phyloP scores from a whole-genome alignment of 2,113 vertebrate genomes.

The Ornithorhynchus anatinus region DNA sequence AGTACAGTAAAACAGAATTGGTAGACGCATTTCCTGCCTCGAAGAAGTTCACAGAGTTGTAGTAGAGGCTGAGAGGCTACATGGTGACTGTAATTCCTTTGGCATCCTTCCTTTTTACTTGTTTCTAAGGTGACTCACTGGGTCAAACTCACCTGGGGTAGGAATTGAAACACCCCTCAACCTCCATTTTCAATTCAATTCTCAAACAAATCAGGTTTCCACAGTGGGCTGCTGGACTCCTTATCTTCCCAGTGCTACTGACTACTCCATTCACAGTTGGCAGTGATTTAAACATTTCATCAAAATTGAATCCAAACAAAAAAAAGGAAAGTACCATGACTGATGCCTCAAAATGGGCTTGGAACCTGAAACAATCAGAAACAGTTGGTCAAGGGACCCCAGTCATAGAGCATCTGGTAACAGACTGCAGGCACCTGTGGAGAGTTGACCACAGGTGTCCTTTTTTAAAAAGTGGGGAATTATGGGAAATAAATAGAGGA shows the following conservation, averaged over 20 bases:
- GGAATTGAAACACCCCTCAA: constrained; percentile 5
- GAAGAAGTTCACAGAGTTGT: too few relatives aligned
- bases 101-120: too few relatives aligned
- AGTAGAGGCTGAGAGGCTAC: too few relatives aligned
- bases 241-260: constrained; percentile 20
- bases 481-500: too few relatives aligned
- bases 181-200: neutral
- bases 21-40: too few relatives aligned
- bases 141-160: accelerated
- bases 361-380: constrained; percentile 44
- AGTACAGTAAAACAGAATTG: too few relatives aligned
- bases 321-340: neutral
- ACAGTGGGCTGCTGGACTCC: neutral
- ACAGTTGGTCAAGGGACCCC: constrained; percentile 41
- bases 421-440: constrained; percentile 28
- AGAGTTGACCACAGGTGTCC: constrained; percentile 29
- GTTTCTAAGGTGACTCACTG: too few relatives aligned
- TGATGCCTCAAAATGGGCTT: constrained; percentile 8
- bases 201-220: neutral
- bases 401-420: constrained; percentile 36
- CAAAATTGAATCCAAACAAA: constrained; percentile 31
- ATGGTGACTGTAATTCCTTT: too few relatives aligned
- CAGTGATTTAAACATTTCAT: neutral
- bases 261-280: neutral
- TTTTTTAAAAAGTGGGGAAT: too few relatives aligned